A percentile compares a stretch with the other conserved stretches of the same genome.
These are phyloP conservation scores for Mizuhopecten yessoensis DNA, from an alignment of 1,140 invertebrate species.

Conservation along the genomic window DNA sequence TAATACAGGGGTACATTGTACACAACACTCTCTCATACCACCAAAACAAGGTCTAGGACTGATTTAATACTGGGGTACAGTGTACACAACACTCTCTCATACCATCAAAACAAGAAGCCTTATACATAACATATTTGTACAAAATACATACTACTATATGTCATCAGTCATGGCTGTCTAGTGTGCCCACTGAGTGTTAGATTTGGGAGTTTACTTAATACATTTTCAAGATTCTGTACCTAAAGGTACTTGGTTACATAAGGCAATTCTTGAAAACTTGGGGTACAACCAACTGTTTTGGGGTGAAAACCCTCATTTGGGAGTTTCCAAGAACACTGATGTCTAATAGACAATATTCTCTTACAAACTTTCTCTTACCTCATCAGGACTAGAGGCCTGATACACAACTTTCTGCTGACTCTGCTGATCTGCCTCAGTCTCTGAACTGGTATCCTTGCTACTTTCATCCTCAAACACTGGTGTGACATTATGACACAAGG, in stretches of 20 bases:
- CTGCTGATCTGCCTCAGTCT: slow-evolving; percentile 82
- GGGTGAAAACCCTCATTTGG: too few species aligned
- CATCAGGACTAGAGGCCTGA: slow-evolving; percentile 98
- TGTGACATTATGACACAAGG: slow-evolving; percentile 99
- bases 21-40: not conserved
- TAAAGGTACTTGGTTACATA: too few species aligned
- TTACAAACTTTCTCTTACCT: slow-evolving; percentile 86
- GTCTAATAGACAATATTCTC: slow-evolving; percentile 88
- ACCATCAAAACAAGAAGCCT: not conserved
- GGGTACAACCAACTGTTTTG: too few species aligned
- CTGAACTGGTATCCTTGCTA: slow-evolving; percentile 77
- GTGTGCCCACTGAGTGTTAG: too few species aligned
- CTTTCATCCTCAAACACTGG: slow-evolving; percentile 92
- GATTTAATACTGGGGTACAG: too few species aligned
- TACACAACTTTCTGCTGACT: slow-evolving; percentile 84
- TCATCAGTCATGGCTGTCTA: too few species aligned
- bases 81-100: not conserved
- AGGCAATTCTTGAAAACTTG: too few species aligned
- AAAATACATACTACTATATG: slow-evolving; percentile 54
- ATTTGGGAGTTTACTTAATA: too few species aligned
- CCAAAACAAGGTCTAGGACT: too few species aligned
- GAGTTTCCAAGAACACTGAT: too few species aligned
- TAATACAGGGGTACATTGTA: too few species aligned
- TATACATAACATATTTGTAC: not conserved
- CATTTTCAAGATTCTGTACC: too few species aligned